Evolutionary conservation across 2,888 invertebrate genomes (phyloP).

Genomic region (Dexiosoma caninum): DNA sequence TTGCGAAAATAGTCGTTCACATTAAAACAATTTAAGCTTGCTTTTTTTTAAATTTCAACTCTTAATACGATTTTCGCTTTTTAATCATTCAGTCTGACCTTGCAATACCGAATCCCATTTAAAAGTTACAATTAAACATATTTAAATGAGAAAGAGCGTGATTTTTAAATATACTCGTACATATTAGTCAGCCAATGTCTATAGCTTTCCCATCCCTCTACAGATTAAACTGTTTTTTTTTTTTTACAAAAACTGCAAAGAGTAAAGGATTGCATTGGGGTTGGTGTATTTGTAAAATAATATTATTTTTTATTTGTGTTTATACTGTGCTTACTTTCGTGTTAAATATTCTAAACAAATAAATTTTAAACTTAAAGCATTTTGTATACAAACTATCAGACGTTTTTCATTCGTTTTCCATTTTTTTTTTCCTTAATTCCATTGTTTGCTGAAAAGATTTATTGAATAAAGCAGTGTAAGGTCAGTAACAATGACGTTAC

Average conservation of each 20-base stretch:
- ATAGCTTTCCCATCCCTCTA: neutral
- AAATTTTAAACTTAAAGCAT: neutral
- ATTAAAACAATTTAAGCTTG: no score
- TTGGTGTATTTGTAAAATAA: neutral
- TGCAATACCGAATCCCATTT: neutral
- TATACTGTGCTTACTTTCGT: neutral
- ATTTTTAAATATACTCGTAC: no score
- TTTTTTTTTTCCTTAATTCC: neutral
- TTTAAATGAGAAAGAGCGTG: no score
- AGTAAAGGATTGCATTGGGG: neutral
- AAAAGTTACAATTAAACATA: no score
- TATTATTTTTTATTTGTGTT: neutral
- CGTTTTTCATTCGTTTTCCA: neutral
- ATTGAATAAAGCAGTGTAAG: slow-evolving; percentile 4
- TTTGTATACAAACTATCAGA: slow-evolving; percentile 1
- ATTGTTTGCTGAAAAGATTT: slow-evolving; percentile 18
- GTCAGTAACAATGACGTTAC: slow-evolving; percentile 12
- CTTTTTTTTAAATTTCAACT: no score
- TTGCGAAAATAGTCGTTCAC: no score
- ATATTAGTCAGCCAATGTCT: no score
- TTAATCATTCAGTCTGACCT: neutral
- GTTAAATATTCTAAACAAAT: slow-evolving; percentile 9
- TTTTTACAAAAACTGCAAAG: neutral
- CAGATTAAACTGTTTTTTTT: no score
- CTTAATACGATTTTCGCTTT: no score